Percentiles rank a stretch among this genome's conserved stretches.
Conservation (phyloP, 1,140 invertebrate genomes). For the Paracyclopina nana region DNA sequence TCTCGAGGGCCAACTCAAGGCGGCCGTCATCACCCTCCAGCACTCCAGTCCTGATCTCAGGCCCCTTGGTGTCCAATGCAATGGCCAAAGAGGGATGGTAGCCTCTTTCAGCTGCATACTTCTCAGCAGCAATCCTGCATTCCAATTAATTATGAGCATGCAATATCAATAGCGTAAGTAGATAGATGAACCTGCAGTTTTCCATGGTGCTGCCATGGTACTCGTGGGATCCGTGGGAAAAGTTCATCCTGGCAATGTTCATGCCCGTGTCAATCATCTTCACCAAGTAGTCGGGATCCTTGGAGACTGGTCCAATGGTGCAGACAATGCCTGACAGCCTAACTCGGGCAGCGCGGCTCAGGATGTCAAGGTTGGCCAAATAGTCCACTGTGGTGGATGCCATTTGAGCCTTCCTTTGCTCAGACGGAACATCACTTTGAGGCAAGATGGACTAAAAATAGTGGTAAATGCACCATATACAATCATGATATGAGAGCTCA, state of each 20-base stretch:
- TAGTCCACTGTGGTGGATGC: slow-evolving; percentile 56
- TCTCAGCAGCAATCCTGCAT: slow-evolving; percentile 57
- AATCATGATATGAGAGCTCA: no score
- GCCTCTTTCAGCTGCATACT: slow-evolving; percentile 48
- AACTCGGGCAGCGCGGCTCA: slow-evolving; percentile 54
- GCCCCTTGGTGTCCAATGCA: slow-evolving; percentile 89
- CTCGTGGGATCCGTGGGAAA: slow-evolving; percentile 91
- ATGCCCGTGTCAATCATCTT: slow-evolving; percentile 96
- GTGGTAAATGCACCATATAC: no score
- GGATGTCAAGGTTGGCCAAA: slow-evolving; percentile 78
- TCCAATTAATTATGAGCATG: no score
- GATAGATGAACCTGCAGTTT: no score
- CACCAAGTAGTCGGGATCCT: slow-evolving; percentile 57
- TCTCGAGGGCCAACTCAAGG: slow-evolving; percentile 64
- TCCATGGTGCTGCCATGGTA: slow-evolving; percentile 77
- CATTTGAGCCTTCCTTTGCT: not conserved
- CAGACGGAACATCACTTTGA: no score
- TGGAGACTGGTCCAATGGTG: slow-evolving; percentile 89
- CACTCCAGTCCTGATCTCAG: slow-evolving; percentile 87
- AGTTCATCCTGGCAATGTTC: slow-evolving; percentile 94
- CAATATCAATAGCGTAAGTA: no score
- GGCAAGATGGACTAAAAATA: no score
- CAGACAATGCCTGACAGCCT: slow-evolving; percentile 92
- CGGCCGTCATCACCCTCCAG: slow-evolving; percentile 41
- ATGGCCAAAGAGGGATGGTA: slow-evolving; percentile 67